These are phyloP conservation scores for Myoxocephalus aenaeus DNA, from an alignment of 2,797 vertebrate genomes.

Conservation along the genomic window DNA sequence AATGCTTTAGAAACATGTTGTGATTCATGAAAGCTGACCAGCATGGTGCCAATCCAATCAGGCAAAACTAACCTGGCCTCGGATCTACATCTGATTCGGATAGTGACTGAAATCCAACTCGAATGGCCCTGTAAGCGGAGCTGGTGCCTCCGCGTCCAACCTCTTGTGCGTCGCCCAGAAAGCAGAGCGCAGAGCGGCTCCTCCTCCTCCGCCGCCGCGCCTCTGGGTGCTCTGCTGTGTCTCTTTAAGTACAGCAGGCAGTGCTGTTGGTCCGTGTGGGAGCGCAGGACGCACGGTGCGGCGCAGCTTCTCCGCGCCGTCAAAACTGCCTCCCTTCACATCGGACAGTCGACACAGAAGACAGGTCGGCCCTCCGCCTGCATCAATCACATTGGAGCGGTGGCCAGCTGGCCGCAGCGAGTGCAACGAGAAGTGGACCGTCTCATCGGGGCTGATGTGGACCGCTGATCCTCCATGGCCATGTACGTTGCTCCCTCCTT, in stretches of 20 bases:
- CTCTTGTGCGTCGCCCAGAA: neutral
- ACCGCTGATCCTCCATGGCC: conserved; percentile 26
- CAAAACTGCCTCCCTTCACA: conserved; percentile 47
- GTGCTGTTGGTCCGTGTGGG: conserved; percentile 76
- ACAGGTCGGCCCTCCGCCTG: conserved; percentile 53
- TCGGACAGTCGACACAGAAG: conserved; percentile 55
- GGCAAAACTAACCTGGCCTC: neutral
- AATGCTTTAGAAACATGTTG: neutral
- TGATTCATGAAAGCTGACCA: neutral
- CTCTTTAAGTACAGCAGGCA: conserved; percentile 81
- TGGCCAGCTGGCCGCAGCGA: conserved; percentile 37
- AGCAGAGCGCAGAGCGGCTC: conserved; percentile 23
- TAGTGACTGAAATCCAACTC: neutral
- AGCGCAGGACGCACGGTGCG: conserved; percentile 69
- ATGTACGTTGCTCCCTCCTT: conserved; percentile 18
- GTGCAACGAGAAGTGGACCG: neutral
- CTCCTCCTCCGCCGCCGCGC: conserved; percentile 14
- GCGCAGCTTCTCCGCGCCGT: conserved; percentile 72
- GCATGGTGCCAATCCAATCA: neutral
- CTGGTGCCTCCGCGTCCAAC: neutral
- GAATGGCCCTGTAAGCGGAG: neutral
- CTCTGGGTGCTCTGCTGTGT: conserved; percentile 63
- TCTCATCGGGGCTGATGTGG: neutral
- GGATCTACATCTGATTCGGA: neutral
- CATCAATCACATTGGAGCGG: conserved; percentile 35